Conservation (phyloP, 2,797 vertebrate species). For the Serranus cabrilla region DNA sequence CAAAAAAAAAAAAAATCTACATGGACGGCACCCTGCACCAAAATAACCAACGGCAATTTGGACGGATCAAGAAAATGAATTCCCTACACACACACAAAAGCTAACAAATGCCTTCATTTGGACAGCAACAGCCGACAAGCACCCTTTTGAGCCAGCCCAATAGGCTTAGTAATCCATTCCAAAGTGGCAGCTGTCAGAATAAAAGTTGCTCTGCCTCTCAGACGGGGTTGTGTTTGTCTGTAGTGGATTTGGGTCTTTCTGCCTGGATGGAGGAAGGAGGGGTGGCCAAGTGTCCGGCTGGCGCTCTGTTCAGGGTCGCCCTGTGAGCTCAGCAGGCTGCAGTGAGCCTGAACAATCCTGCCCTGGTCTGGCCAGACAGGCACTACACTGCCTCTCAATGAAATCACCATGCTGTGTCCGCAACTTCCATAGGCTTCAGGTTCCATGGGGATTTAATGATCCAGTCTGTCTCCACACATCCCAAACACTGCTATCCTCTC, state of each 20-base stretch:
- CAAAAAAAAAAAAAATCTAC: conserved; percentile 39
- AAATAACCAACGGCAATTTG: conserved; percentile 62
- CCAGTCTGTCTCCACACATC: conserved; percentile 60
- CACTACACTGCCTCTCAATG: conserved; percentile 79
- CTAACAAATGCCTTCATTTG: conserved; percentile 81
- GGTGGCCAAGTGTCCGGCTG: conserved; percentile 78
- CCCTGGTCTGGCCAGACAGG: conserved; percentile 75
- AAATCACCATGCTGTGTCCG: conserved; percentile 82
- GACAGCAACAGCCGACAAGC: conserved; percentile 77
- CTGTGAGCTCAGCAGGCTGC: conserved; percentile 83
- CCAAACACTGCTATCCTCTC: conserved; percentile 45
- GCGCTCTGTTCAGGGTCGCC: conserved; percentile 75
- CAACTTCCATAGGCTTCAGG: conserved; percentile 73
- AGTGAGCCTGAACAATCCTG: conserved; percentile 85
- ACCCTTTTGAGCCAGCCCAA: conserved; percentile 79
- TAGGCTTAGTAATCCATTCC: conserved; percentile 86
- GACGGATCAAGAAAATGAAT: conserved; percentile 69
- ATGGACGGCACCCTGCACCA: conserved; percentile 24
- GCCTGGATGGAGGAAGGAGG: conserved; percentile 69
- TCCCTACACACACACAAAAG: conserved; percentile 66
- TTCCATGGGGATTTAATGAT: conserved; percentile 71
- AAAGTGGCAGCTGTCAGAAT: conserved; percentile 88
- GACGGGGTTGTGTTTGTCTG: conserved; percentile 74
- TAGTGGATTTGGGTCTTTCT: conserved; percentile 82
- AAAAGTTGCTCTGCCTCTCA: conserved; percentile 85